Evolutionary conservation across 2,797 vertebrate genomes (phyloP).

Genomic region (Acipenser oxyrinchus): DNA sequence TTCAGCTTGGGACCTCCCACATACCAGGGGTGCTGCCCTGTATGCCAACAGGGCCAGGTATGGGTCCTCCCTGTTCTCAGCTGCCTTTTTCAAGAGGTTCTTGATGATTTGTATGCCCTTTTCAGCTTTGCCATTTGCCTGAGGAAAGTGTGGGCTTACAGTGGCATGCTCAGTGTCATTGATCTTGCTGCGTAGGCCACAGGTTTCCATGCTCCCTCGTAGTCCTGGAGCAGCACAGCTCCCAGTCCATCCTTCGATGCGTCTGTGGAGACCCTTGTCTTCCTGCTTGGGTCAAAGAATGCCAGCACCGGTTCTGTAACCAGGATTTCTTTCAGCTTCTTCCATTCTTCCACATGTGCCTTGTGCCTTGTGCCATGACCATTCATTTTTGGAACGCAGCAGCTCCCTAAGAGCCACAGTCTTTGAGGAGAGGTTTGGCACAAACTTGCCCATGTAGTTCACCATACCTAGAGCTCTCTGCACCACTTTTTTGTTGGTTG

Average conservation of each 20-base stretch:
- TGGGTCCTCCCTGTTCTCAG: neutral
- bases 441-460: neutral
- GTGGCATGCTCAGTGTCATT: constrained; percentile 1
- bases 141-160: neutral
- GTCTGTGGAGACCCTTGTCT: neutral
- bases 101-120: neutral
- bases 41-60: neutral
- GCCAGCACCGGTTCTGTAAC: neutral
- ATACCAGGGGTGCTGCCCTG: too few relatives aligned
- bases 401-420: too few relatives aligned
- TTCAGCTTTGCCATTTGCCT: constrained; percentile 8
- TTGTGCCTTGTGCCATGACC: neutral
- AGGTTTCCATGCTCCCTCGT: too few relatives aligned
- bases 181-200: neutral
- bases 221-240: neutral
- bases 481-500: neutral
- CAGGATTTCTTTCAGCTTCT: neutral
- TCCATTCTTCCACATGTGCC: neutral
- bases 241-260: neutral
- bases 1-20: too few relatives aligned
- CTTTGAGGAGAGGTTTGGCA: too few relatives aligned
- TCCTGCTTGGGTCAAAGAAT: neutral
- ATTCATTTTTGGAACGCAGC: neutral
- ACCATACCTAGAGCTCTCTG: neutral
- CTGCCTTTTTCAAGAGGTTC: neutral